These are phyloP conservation scores for Leuciscus waleckii DNA, from an alignment of 2,797 vertebrate species.

Conservation along the genomic window DNA sequence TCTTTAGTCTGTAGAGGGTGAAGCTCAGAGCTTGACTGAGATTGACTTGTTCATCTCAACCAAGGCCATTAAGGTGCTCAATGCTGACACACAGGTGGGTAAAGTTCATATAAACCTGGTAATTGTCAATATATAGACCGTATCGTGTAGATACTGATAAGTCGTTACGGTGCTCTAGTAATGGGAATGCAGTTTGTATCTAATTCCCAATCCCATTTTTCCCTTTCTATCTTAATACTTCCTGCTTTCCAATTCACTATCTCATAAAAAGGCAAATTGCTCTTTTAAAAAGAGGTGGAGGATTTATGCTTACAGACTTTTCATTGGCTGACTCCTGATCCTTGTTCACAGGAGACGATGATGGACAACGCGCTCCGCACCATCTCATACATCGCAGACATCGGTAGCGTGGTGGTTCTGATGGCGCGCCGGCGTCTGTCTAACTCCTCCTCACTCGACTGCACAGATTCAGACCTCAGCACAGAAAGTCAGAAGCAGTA, in stretches of 20 bases:
- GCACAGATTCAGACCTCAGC: constrained; percentile 85
- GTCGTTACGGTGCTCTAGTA: neutral
- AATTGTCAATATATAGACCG: neutral
- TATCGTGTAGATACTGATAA: neutral
- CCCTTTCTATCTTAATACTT: neutral
- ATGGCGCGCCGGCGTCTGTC: constrained; percentile 94
- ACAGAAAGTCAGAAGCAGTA: constrained; percentile 91
- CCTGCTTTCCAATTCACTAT: neutral
- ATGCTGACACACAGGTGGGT: constrained; percentile 91
- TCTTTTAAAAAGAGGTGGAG: neutral
- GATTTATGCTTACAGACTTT: neutral
- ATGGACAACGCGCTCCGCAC: constrained; percentile 97
- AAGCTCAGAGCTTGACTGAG: constrained; percentile 90
- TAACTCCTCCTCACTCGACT: constrained; percentile 88
- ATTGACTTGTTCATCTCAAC: constrained; percentile 88
- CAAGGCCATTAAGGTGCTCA: constrained; percentile 97
- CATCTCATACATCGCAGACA: constrained; percentile 97
- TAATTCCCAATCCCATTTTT: neutral
- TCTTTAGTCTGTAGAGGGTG: constrained; percentile 77
- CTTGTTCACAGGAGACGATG: constrained; percentile 86
- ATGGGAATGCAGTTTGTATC: neutral
- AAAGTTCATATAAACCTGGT: neutral
- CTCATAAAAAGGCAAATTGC: neutral
- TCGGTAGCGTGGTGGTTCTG: constrained; percentile 94
- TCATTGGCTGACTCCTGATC: constrained; percentile 8